Percentiles rank a stretch among this genome's conserved stretches.
Evolutionary conservation across 2,797 vertebrate species (phyloP).

Genomic region (Rachycentron canadum): DNA sequence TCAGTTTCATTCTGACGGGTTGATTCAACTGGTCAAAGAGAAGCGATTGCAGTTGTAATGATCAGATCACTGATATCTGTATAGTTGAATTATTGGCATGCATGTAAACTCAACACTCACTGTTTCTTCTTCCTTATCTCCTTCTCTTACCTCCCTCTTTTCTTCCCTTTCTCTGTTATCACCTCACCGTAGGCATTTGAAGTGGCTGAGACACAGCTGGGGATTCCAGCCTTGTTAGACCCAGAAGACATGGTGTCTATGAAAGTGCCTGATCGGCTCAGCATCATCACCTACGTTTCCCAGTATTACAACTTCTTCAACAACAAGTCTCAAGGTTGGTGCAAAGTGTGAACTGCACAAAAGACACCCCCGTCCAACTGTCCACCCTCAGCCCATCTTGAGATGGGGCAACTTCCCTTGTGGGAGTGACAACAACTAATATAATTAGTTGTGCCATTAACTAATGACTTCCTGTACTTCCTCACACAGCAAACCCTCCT

Average conservation of each 20-base stretch:
- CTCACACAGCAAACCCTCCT: slow-evolving; percentile 80
- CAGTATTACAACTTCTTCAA: slow-evolving; percentile 98
- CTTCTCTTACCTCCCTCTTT: background rate
- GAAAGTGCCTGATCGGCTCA: slow-evolving; percentile 96
- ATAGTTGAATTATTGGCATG: background rate
- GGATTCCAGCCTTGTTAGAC: slow-evolving; percentile 96
- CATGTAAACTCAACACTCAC: background rate
- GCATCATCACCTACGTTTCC: slow-evolving; percentile 98
- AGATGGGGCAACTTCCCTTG: background rate
- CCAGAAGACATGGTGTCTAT: slow-evolving; percentile 98
- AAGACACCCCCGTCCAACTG: too few species aligned
- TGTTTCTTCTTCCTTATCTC: slow-evolving; percentile 1
- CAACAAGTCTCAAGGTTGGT: slow-evolving; percentile 85
- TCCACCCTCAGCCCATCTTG: background rate
- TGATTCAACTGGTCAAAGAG: background rate
- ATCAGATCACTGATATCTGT: background rate
- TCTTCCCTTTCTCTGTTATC: background rate
- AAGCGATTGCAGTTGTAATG: background rate
- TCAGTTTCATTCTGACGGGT: background rate
- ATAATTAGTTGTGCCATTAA: background rate
- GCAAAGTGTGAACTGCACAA: background rate
- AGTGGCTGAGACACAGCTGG: slow-evolving; percentile 93
- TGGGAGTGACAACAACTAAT: background rate
- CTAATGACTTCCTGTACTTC: background rate
- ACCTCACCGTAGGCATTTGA: slow-evolving; percentile 84